These are phyloP conservation scores for Sparidentex hasta DNA, from an alignment of 2,797 vertebrate species.

Conservation along the genomic window DNA sequence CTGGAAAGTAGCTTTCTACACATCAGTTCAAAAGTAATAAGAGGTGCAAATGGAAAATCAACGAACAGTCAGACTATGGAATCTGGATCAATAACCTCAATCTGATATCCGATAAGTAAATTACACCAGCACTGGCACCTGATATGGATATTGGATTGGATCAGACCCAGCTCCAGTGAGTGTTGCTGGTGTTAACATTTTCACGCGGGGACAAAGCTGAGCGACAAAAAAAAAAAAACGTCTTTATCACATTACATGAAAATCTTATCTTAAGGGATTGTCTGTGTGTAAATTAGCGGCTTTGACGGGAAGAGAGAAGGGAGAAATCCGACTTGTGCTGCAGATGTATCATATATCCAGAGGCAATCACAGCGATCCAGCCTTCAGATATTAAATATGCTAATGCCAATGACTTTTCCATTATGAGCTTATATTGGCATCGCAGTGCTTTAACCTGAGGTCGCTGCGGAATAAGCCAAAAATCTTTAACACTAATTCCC, in stretches of 20 bases:
- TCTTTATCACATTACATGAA: background rate
- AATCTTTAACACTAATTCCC: conserved; percentile 80
- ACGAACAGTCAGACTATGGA: too few species aligned
- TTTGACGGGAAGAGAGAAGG: conserved; percentile 11
- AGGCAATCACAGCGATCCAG: conserved; percentile 6
- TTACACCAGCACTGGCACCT: too few species aligned
- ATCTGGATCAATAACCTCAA: background rate
- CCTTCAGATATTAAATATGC: conserved; percentile 49
- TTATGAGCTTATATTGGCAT: conserved; percentile 37
- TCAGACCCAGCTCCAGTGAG: background rate
- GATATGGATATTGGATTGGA: too few species aligned
- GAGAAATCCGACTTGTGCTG: conserved; percentile 19
- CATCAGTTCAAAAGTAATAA: too few species aligned
- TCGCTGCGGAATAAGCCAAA: conserved; percentile 67
- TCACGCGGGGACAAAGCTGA: background rate
- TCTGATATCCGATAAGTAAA: too few species aligned
- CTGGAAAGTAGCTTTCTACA: too few species aligned
- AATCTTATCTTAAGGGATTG: background rate
- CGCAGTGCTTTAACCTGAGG: conserved; percentile 53
- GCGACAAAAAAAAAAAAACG: background rate
- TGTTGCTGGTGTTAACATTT: background rate
- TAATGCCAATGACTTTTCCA: conserved; percentile 55
- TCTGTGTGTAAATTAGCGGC: conserved; percentile 16
- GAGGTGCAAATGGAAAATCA: too few species aligned
- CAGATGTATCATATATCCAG: conserved; percentile 27